A percentile compares a stretch with the other conserved stretches of the same genome.
Conservation (phyloP, 2,113 vertebrate genomes). For the Formicarius rufipectus region DNA sequence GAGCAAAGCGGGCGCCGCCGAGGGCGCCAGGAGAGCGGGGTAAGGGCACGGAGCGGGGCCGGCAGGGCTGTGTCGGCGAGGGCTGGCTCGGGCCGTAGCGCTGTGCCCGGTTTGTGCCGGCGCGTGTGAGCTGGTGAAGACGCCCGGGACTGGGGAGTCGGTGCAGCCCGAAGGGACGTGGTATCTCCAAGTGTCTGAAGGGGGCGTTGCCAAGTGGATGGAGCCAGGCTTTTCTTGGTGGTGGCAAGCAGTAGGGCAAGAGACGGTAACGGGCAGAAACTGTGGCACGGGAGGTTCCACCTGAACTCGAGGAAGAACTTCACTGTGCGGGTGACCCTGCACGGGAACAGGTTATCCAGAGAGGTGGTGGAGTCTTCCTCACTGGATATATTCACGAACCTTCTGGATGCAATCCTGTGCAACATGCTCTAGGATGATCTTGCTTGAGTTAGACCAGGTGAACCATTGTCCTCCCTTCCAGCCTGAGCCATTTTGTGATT, state of each 20-base stretch:
- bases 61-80: too few species aligned
- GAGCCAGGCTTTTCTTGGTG: accelerated
- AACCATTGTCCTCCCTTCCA: not conserved
- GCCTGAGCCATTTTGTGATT: accelerated
- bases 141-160: accelerated
- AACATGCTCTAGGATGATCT: accelerated
- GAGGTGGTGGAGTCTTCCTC: not conserved
- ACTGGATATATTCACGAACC: accelerated
- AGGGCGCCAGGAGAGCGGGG: constrained; percentile 64
- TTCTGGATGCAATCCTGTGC: accelerated
- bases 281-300: not conserved
- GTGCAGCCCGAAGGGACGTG: accelerated
- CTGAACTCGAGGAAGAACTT: not conserved
- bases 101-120: not conserved
- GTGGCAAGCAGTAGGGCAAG: too few species aligned
- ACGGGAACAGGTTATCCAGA: not conserved
- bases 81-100: too few species aligned
- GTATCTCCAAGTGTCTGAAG: accelerated
- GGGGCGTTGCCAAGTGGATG: not conserved
- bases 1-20: not conserved
- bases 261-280: not conserved
- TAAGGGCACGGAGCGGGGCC: constrained; percentile 4
- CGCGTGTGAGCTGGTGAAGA: accelerated
- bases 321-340: too few species aligned
- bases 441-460: not conserved